phyloP scores from a whole-genome alignment of 1,140 invertebrate genomes.

The Theocolax elegans region DNA sequence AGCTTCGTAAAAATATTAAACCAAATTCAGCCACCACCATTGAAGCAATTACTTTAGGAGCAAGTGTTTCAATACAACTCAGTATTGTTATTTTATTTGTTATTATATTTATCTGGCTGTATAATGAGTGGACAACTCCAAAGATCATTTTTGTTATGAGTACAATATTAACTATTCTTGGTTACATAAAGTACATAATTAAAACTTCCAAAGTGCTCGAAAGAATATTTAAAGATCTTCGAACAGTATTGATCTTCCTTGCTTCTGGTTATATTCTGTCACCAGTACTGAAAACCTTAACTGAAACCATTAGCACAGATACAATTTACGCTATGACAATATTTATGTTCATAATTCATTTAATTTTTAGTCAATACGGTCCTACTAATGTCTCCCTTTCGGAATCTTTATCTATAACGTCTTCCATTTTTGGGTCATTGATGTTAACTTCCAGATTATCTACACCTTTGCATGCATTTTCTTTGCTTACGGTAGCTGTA shows the following conservation, averaged over 20 bases:
- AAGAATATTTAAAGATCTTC: slow-evolving; percentile 69
- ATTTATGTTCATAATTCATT: slow-evolving; percentile 87
- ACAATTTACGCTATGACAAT: slow-evolving; percentile 94
- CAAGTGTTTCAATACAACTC: slow-evolving; percentile 78
- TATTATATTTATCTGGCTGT: slow-evolving; percentile 78
- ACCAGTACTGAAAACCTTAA: slow-evolving; percentile 92
- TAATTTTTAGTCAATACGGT: slow-evolving; percentile 93
- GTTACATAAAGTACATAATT: slow-evolving; percentile 71
- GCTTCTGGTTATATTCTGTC: slow-evolving; percentile 87
- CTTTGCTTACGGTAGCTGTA: slow-evolving; percentile 86
- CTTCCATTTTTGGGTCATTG: slow-evolving; percentile 91
- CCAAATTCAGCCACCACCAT: slow-evolving; percentile 75
- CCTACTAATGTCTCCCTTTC: slow-evolving; percentile 82
- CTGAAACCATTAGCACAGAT: slow-evolving; percentile 95
- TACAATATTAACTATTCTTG: slow-evolving; percentile 68
- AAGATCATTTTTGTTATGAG: slow-evolving; percentile 72
- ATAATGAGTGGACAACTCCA: slow-evolving; percentile 75
- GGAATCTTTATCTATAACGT: slow-evolving; percentile 87
- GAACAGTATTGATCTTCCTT: slow-evolving; percentile 82
- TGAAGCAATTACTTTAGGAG: slow-evolving; percentile 76
- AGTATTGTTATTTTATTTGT: slow-evolving; percentile 82
- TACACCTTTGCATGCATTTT: slow-evolving; percentile 87
- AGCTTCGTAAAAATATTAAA: slow-evolving; percentile 86
- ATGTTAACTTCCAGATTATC: slow-evolving; percentile 92
- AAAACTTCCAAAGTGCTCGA: slow-evolving; percentile 55